These are phyloP conservation scores for Spinus olivaceus DNA, from an alignment of 2,797 vertebrate species.

Conservation along the genomic window DNA sequence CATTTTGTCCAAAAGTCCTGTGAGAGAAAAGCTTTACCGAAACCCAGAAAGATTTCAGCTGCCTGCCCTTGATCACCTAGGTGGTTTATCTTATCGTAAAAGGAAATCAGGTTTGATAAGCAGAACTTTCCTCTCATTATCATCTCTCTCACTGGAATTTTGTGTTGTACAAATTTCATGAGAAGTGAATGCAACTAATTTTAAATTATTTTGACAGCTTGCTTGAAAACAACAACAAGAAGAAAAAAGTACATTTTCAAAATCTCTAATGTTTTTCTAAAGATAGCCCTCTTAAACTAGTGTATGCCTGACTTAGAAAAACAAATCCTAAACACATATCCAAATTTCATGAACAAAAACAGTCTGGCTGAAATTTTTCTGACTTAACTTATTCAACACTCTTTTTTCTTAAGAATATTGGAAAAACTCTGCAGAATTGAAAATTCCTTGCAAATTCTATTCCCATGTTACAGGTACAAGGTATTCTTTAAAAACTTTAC, in stretches of 20 bases:
- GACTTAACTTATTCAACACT: background rate
- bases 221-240: background rate
- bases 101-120: background rate
- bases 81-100: background rate
- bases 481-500: background rate
- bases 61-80: background rate
- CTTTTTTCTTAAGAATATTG: background rate
- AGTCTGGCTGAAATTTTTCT: background rate
- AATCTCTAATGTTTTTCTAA: background rate
- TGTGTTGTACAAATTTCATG: background rate
- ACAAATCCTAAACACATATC: background rate
- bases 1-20: background rate
- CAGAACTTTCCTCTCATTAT: background rate
- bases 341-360: background rate
- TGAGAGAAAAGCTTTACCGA: background rate
- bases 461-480: background rate
- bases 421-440: background rate
- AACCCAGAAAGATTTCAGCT: background rate
- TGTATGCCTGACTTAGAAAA: background rate
- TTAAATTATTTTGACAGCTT: slow-evolving; percentile 26
- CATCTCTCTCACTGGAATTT: background rate
- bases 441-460: background rate
- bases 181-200: background rate
- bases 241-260: background rate
- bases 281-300: background rate